Percentiles rank a stretch among this genome's conserved stretches.
phyloP scores from a whole-genome alignment of 2,113 vertebrate genomes.

The Malurus alboscapulatus region DNA sequence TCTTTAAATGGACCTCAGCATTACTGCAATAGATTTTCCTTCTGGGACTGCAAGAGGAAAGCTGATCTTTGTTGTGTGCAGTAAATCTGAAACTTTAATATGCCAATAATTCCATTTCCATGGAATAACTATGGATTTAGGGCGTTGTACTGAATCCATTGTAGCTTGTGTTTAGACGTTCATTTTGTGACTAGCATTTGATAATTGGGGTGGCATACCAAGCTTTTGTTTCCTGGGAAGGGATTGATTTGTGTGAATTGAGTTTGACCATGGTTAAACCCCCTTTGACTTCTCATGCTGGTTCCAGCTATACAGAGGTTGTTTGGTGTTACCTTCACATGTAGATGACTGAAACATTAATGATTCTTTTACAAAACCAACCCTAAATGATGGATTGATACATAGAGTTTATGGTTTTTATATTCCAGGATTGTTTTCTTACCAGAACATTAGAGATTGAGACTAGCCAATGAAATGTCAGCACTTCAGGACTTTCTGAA shows the following conservation, averaged over 20 bases:
- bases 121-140: conserved; percentile 37
- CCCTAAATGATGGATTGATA: background rate
- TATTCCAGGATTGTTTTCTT: background rate
- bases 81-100: conserved; percentile 38
- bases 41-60: background rate
- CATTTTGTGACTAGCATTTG: conserved; percentile 20
- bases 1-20: background rate
- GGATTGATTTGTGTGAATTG: background rate
- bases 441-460: background rate
- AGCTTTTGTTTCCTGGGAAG: conserved; percentile 26
- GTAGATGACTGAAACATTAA: background rate
- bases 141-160: background rate
- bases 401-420: background rate
- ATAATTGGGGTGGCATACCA: background rate
- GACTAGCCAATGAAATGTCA: background rate
- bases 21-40: conserved; percentile 1
- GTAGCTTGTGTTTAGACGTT: background rate
- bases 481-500: background rate
- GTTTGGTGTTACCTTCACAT: background rate
- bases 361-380: background rate
- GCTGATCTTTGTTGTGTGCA: background rate
- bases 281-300: background rate
- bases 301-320: background rate
- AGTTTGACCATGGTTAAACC: conserved; percentile 4
- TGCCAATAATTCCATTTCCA: conserved; percentile 45